Conservation (phyloP, 2,888 invertebrate genomes). For the Cotesia congregata region DNA sequence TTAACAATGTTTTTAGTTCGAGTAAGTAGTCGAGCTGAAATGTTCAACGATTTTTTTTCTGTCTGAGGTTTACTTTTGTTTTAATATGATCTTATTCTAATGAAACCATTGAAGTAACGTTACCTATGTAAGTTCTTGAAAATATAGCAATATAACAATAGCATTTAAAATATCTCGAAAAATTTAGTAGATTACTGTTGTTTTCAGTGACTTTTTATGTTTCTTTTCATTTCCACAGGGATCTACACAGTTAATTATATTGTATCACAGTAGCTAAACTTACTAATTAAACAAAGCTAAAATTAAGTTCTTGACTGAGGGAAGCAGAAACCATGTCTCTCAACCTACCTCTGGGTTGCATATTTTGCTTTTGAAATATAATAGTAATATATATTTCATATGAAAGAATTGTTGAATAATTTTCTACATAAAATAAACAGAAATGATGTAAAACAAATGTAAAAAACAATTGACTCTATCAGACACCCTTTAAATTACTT, state of each 20-base stretch:
- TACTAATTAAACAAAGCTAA: constrained; percentile 51
- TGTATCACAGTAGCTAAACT: constrained; percentile 38
- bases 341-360: not conserved
- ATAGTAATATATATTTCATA: not conserved
- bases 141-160: not conserved
- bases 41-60: too few relatives aligned
- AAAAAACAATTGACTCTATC: not conserved
- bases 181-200: not conserved
- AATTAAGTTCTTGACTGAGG: constrained; percentile 45
- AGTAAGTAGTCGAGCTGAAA: too few relatives aligned
- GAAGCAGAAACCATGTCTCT: not conserved
- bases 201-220: not conserved
- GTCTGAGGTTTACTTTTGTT: too few relatives aligned
- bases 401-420: not conserved
- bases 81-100: too few relatives aligned
- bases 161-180: not conserved
- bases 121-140: too few relatives aligned
- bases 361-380: not conserved
- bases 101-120: too few relatives aligned
- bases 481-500: not conserved
- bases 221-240: not conserved
- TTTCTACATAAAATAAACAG: not conserved
- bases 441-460: not conserved
- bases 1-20: too few relatives aligned
- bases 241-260: constrained; percentile 37